phyloP scores from a whole-genome alignment of 2,797 vertebrate species.

The Hozukius guyotensis region DNA sequence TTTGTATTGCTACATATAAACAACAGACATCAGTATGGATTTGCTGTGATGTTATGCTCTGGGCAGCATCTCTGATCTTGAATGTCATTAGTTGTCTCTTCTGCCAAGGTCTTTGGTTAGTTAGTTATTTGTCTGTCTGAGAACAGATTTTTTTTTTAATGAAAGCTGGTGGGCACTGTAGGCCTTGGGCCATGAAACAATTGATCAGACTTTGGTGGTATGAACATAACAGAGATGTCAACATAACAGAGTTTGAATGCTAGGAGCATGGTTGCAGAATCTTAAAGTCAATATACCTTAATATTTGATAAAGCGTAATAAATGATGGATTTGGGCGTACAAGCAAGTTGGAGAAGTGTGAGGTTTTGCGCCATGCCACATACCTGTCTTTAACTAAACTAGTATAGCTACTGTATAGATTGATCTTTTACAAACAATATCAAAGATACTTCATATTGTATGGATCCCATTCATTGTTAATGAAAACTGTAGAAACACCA shows the following conservation, averaged over 20 bases:
- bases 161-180: not conserved
- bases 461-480: not conserved
- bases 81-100: not conserved
- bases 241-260: not conserved
- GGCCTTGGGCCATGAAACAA: not conserved
- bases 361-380: not conserved
- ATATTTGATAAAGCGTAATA: not conserved
- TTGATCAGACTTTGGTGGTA: not conserved
- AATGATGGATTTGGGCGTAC: not conserved
- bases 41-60: not conserved
- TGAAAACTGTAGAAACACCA: not conserved
- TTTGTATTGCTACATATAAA: not conserved
- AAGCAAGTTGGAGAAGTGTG: not conserved
- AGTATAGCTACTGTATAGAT: not conserved
- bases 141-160: not conserved
- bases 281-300: not conserved
- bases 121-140: not conserved
- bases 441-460: not conserved
- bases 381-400: not conserved
- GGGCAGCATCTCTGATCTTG: not conserved
- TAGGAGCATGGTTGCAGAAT: not conserved
- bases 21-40: not conserved
- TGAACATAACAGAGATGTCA: not conserved
- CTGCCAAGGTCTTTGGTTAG: not conserved
- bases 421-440: not conserved